A percentile compares a stretch with the other conserved stretches of the same genome.
phyloP scores from a whole-genome alignment of 2,113 vertebrate species.

The Bubalus kerabau region DNA sequence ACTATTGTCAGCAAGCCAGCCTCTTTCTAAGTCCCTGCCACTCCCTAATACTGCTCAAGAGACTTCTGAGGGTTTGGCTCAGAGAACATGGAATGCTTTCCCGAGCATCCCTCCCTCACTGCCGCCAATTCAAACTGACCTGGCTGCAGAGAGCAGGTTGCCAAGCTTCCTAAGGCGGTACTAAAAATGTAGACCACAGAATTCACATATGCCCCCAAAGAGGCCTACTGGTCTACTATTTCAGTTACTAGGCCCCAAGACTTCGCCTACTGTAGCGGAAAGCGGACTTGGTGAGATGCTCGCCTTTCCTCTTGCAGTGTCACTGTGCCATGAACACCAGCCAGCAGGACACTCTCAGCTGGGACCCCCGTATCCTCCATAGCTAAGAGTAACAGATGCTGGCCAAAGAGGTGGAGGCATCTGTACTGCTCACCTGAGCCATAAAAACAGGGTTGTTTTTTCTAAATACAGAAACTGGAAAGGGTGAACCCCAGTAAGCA shows the following conservation, averaged over 20 bases:
- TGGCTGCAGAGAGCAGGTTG: not conserved
- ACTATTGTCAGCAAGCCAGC: not conserved
- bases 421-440: not conserved
- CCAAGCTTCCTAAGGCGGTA: not conserved
- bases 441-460: not conserved
- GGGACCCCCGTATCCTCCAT: not conserved
- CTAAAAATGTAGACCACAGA: not conserved
- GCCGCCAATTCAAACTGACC: not conserved
- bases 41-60: not conserved
- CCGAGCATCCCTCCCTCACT: not conserved
- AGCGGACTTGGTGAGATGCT: not conserved
- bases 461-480: not conserved
- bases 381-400: not conserved
- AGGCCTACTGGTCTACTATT: not conserved
- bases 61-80: slow-evolving; percentile 7
- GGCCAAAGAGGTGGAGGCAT: not conserved
- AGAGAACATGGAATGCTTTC: not conserved
- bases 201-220: not conserved
- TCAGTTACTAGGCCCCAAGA: not conserved
- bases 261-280: not conserved
- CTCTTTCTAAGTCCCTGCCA: not conserved
- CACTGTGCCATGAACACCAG: not conserved
- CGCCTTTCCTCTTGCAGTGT: not conserved
- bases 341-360: not conserved
- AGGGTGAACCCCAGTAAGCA: not conserved